These are phyloP conservation scores for Pseudochirops corinnae DNA, from an alignment of 2,797 vertebrate genomes.

Conservation along the genomic window DNA sequence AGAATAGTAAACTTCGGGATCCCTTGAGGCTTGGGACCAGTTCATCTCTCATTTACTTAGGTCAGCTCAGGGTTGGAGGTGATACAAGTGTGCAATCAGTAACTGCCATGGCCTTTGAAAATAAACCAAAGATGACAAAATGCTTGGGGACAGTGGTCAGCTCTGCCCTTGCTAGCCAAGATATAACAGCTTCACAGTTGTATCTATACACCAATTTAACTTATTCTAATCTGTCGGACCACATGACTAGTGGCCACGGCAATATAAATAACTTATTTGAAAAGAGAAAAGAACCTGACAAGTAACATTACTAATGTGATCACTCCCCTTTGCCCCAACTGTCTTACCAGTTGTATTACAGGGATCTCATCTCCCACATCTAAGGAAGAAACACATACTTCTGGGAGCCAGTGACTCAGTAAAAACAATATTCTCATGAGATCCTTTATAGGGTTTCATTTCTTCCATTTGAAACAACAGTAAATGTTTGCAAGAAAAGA, in stretches of 20 bases:
- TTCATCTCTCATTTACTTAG: not conserved
- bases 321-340: not conserved
- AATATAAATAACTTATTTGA: not conserved
- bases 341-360: not conserved
- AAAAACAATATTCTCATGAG: not conserved
- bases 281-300: not conserved
- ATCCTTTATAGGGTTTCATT: not conserved
- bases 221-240: not conserved
- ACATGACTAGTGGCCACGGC: not conserved
- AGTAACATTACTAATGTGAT: not conserved
- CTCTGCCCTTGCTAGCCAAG: not conserved
- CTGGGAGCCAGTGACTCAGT: not conserved
- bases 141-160: not conserved
- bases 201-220: not conserved
- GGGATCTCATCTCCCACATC: not conserved
- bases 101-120: not conserved
- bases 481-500: not conserved
- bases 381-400: not conserved
- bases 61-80: not conserved
- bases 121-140: not conserved
- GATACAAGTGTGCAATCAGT: not conserved
- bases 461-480: not conserved
- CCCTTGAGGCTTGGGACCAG: not conserved
- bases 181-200: not conserved
- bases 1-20: not conserved